Evolutionary conservation across 2,797 vertebrate genomes (phyloP), one percentile per base, ranked within the genome.

Genomic region (Lacerta agilis): DNA sequence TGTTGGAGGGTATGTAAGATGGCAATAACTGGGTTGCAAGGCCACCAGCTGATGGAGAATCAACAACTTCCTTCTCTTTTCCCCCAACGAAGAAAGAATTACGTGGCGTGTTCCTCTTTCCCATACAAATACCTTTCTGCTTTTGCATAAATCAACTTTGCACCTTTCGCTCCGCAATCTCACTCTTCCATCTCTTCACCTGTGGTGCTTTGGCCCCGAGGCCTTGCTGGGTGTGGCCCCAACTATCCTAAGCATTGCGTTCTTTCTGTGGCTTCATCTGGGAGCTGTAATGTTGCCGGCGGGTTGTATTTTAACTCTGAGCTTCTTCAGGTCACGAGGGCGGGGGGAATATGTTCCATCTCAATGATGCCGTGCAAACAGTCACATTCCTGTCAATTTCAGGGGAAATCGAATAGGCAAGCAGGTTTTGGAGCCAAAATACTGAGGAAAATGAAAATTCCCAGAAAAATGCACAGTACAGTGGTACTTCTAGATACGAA

Each of bases 101-200:
- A 2, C 11, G 18, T 5, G 61, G 25, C 33, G 13, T 36, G 15
- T 58, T 27, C 49, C 64, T 41, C 17, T n/a, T n/a, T 25, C 69
- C 64, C 2, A 4, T 27, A 58, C 67, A 29, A 75, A 85, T 25
- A 58, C 33, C 5, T 36, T 25, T 38, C 55, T 6, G n/a, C 41
- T n/a, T 67, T 23, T 15, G 15, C 67, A 38, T 89, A 85, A 76
- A 89, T 85, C 83, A 81, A 41, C 5, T 41, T 33, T 36, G 58
- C 58, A 49, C 58, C 29, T 79, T 27, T n/a, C 25, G 49, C 33
- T 72, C 71, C 55, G 38, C 55, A 79, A 79, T 69, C 49, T 45
- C 23, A 20, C 49, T 64, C 36, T 17, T 72, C 66, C 17, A n/a
- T 76, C 58, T 81, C 78, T 67, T 25, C 78, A 66, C 77, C 49